Conservation (phyloP, 2,113 vertebrate genomes). For the Grammomys surdaster region DNA sequence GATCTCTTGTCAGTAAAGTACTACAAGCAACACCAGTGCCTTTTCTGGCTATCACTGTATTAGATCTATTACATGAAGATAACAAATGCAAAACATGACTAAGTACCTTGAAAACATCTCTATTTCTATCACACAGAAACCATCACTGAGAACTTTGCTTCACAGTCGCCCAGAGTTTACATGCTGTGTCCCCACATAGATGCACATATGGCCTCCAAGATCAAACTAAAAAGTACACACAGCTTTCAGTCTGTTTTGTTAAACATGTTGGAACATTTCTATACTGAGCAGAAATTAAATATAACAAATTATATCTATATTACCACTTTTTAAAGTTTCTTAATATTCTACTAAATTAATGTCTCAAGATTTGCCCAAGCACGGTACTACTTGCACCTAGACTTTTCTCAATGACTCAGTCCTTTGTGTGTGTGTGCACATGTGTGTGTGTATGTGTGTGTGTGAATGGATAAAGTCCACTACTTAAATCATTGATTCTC, state of each 20-base stretch:
- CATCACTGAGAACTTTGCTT: not conserved
- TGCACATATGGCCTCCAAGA: not conserved
- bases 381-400: not conserved
- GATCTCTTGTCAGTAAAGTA: slow-evolving; percentile 4
- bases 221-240: not conserved
- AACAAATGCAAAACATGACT: not conserved
- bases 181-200: not conserved
- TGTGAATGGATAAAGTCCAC: slow-evolving; percentile 1
- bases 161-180: not conserved
- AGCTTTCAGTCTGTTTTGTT: not conserved
- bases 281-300: not conserved
- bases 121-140: not conserved
- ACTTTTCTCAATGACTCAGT: not conserved
- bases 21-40: not conserved
- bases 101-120: not conserved
- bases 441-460: slow-evolving; percentile 4
- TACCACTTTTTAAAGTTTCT: not conserved
- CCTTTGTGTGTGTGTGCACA: not conserved
- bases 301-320: not conserved
- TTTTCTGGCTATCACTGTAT: slow-evolving; percentile 7
- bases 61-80: not conserved
- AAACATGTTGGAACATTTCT: not conserved
- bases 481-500: slow-evolving; percentile 25
- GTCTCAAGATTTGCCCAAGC: not conserved
- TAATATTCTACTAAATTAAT: not conserved